Evolutionary conservation across 2,113 vertebrate genomes (phyloP).

Genomic region (Salminus brasiliensis): DNA sequence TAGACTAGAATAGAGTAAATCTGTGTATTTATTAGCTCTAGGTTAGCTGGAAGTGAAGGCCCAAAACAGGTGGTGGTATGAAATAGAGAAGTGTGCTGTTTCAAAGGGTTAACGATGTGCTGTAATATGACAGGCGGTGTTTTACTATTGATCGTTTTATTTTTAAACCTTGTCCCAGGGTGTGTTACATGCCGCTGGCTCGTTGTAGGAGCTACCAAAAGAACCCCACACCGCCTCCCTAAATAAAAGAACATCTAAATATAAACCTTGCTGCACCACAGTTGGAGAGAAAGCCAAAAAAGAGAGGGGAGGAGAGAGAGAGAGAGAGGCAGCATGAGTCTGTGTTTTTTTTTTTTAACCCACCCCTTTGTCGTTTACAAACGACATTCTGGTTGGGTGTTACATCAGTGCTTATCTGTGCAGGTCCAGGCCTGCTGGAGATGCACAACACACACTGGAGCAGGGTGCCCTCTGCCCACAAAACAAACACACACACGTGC

Average conservation of each 20-base stretch:
- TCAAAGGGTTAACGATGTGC: too few species aligned
- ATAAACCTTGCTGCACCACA: background rate
- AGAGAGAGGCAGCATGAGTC: too few species aligned
- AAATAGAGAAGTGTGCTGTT: too few species aligned
- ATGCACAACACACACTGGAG: background rate
- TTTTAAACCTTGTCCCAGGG: background rate
- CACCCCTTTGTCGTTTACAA: background rate
- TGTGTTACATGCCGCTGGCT: background rate
- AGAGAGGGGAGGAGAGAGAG: background rate
- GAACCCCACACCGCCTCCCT: background rate
- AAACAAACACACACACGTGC: background rate
- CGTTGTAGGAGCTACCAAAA: background rate
- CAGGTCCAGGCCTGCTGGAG: background rate
- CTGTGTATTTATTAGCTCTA: too few species aligned
- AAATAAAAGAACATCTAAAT: background rate
- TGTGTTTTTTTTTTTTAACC: background rate
- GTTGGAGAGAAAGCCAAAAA: background rate
- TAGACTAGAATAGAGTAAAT: too few species aligned
- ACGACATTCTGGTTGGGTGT: background rate
- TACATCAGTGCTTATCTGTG: slow-evolving; percentile 5
- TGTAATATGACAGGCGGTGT: too few species aligned
- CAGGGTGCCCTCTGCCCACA: background rate
- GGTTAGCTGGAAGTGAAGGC: too few species aligned
- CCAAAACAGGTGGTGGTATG: too few species aligned
- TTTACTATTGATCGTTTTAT: too few species aligned